phyloP scores from a whole-genome alignment of 2,113 vertebrate species.

The Phalacrocorax pelagicus region DNA sequence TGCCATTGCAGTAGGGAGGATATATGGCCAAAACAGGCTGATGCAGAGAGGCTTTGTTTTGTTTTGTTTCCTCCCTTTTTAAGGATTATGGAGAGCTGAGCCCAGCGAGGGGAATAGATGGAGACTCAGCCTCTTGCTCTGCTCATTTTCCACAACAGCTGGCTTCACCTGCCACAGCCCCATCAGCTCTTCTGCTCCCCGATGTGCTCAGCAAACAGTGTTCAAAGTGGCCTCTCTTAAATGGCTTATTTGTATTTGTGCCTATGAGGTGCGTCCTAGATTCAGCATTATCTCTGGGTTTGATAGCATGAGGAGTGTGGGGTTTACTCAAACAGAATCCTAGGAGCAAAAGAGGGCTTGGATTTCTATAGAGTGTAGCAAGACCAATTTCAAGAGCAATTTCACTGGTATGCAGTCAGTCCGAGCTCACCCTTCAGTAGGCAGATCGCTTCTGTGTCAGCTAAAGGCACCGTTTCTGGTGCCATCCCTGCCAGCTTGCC shows the following conservation, averaged over 20 bases:
- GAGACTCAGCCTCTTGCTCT: background rate
- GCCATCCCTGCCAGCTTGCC: background rate
- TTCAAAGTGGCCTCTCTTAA: background rate
- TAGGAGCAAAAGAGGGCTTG: background rate
- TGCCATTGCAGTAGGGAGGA: constrained; percentile 44
- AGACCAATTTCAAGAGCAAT: background rate
- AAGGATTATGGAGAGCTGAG: constrained; percentile 57
- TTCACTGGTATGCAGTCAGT: background rate
- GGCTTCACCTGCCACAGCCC: background rate
- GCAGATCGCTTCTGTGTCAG: background rate
- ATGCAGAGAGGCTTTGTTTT: constrained; percentile 30
- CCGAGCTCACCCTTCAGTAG: background rate
- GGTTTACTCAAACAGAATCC: background rate
- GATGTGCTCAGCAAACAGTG: background rate
- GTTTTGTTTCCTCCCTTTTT: constrained; percentile 53
- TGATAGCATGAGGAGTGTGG: rapidly evolving
- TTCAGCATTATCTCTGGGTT: background rate
- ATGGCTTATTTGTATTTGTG: background rate
- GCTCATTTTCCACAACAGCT: constrained; percentile 21
- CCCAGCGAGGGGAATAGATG: constrained; percentile 14
- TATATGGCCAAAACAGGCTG: constrained; percentile 53
- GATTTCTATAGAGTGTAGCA: background rate
- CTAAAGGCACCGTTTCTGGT: background rate
- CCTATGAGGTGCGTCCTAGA: background rate
- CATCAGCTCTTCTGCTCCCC: background rate